Percentiles rank a stretch among this genome's conserved stretches.
Conservation (phyloP, 2,888 invertebrate genomes). For the Resseliella maxima region DNA sequence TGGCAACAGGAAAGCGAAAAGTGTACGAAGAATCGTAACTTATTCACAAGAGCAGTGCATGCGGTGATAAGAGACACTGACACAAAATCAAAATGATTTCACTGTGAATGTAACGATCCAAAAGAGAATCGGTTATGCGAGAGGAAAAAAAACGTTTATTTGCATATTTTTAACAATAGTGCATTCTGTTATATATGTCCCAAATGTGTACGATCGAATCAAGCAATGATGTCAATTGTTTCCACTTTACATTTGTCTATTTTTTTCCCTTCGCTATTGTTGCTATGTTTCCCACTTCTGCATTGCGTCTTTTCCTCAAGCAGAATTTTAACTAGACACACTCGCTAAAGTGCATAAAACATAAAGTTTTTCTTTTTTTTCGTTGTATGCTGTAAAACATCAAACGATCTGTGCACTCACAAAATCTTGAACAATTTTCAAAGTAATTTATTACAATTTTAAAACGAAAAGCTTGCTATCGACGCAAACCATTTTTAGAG, state of each 20-base stretch:
- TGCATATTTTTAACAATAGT: not conserved
- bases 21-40: not conserved
- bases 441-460: constrained; percentile 26
- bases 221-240: constrained; percentile 1
- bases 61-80: not conserved
- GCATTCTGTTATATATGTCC: not conserved
- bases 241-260: not conserved
- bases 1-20: not conserved
- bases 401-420: not conserved
- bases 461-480: not conserved
- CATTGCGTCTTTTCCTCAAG: not conserved
- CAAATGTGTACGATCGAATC: constrained; percentile 2
- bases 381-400: not conserved
- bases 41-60: not conserved
- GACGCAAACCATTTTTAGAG: not conserved
- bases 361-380: constrained; percentile 4
- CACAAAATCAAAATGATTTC: not conserved
- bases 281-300: not conserved
- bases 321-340: not conserved
- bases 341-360: constrained; percentile 1
- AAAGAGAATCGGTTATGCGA: not conserved
- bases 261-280: not conserved
- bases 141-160: not conserved
- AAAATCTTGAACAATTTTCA: constrained; percentile 20
- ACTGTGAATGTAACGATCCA: not conserved